A percentile compares a stretch with the other conserved stretches of the same genome.
These are phyloP conservation scores for Erebia palarica DNA, from an alignment of 2,888 invertebrate genomes.

Conservation along the genomic window DNA sequence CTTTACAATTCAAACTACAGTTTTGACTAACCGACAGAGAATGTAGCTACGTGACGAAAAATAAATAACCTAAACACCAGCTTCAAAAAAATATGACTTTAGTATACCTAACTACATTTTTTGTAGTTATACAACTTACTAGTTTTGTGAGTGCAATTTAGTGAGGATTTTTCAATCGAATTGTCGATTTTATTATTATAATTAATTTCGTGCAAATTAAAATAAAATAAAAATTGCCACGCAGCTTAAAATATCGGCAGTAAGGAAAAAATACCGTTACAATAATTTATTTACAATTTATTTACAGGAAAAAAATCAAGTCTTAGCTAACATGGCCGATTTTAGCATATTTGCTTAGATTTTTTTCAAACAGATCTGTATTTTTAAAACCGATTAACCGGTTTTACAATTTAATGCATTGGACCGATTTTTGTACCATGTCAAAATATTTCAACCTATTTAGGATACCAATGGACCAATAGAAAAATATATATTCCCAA, in stretches of 20 bases:
- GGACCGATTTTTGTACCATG: neutral
- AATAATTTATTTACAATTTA: constrained; percentile 36
- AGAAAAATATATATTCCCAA: neutral
- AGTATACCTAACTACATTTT: too few species aligned
- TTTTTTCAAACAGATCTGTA: neutral
- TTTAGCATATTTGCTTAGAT: neutral
- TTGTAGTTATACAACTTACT: too few species aligned
- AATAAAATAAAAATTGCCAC: constrained; percentile 16
- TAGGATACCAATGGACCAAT: neutral
- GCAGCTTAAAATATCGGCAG: constrained; percentile 19
- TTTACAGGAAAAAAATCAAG: constrained; percentile 39
- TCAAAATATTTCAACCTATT: neutral
- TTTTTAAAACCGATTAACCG: neutral
- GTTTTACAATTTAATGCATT: neutral
- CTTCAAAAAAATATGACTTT: too few species aligned
- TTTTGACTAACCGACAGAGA: constrained; percentile 27
- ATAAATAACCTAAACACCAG: neutral
- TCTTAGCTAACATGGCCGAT: constrained; percentile 13
- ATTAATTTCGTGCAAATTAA: constrained; percentile 9
- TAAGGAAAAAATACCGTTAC: constrained; percentile 36
- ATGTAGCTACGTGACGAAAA: constrained; percentile 21
- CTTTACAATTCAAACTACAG: constrained; percentile 14
- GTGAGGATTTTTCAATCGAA: too few species aligned
- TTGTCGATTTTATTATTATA: too few species aligned
- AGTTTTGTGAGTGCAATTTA: too few species aligned